These are phyloP conservation scores for Nothocercus julius DNA, from an alignment of 2,113 vertebrate genomes.

Conservation along the genomic window DNA sequence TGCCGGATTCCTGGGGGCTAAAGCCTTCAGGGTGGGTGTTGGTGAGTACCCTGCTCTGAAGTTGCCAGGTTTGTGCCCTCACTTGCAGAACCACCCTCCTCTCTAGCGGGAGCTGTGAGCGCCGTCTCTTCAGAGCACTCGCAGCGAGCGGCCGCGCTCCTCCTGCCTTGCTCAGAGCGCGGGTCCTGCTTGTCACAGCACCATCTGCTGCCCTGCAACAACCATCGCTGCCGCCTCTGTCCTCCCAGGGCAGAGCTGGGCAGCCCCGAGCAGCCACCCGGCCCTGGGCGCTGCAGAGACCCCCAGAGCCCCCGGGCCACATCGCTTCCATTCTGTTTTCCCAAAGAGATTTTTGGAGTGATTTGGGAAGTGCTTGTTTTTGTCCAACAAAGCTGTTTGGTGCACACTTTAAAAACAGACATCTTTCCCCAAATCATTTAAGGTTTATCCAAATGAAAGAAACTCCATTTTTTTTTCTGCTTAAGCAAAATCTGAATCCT, in stretches of 20 bases:
- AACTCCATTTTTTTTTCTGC: neutral
- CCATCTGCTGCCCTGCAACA: neutral
- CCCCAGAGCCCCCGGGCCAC: neutral
- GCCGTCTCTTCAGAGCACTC: neutral
- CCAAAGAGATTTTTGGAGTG: neutral
- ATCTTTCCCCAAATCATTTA: neutral
- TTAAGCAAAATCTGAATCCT: neutral
- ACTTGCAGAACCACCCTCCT: neutral
- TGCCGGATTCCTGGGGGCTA: neutral
- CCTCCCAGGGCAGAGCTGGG: neutral
- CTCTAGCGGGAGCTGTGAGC: neutral
- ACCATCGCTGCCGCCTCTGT: neutral
- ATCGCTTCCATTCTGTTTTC: neutral
- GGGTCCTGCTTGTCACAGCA: neutral
- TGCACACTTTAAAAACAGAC: neutral
- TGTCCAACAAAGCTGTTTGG: neutral
- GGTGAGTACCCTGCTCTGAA: neutral
- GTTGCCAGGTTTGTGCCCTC: fast-evolving
- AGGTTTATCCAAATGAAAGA: neutral
- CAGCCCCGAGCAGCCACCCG: neutral
- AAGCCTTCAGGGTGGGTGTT: neutral
- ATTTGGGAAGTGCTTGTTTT: neutral
- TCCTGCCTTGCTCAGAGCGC: fast-evolving
- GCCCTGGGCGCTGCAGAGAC: neutral
- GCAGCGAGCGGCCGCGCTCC: neutral